A percentile compares a stretch with the other conserved stretches of the same genome.
Evolutionary conservation across 1,140 invertebrate genomes (phyloP).

Genomic region (Scaptomyza hsui): DNA sequence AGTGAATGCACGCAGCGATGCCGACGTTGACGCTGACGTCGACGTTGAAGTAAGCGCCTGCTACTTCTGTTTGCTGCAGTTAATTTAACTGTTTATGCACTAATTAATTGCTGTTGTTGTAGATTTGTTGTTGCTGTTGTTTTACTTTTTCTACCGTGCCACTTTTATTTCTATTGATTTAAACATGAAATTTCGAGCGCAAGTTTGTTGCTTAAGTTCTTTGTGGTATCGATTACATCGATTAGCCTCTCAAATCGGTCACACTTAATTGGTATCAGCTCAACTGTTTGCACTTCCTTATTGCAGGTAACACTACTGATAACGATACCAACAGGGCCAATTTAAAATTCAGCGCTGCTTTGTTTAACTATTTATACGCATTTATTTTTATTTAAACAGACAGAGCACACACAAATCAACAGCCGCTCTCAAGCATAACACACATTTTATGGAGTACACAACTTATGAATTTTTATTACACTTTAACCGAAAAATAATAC

Average conservation of each 20-base stretch:
- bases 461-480: conserved; percentile 51
- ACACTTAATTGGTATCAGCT: conserved; percentile 5
- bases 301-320: conserved; percentile 2
- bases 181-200: not conserved
- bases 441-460: conserved; percentile 21
- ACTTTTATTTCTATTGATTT: conserved; percentile 11
- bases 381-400: conserved; percentile 72
- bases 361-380: conserved; percentile 71
- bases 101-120: conserved; percentile 72
- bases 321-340: conserved; percentile 9
- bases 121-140: conserved; percentile 31
- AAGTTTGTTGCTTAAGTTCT: conserved; percentile 77
- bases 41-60: not conserved
- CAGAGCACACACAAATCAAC: conserved; percentile 43
- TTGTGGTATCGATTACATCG: conserved; percentile 38
- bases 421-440: conserved; percentile 65
- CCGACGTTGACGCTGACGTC: not conserved
- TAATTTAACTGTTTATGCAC: conserved; percentile 82
- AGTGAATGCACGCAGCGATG: conserved; percentile 63
- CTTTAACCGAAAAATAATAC: conserved; percentile 29
- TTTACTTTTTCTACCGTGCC: conserved; percentile 24
- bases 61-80: conserved; percentile 43
- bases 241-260: conserved; percentile 4
- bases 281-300: conserved; percentile 17
- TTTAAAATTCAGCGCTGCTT: conserved; percentile 31